Evolutionary conservation across 2,888 invertebrate genomes (phyloP), one percentile per base, ranked within the genome.

Genomic region (Xestia xanthographa): DNA sequence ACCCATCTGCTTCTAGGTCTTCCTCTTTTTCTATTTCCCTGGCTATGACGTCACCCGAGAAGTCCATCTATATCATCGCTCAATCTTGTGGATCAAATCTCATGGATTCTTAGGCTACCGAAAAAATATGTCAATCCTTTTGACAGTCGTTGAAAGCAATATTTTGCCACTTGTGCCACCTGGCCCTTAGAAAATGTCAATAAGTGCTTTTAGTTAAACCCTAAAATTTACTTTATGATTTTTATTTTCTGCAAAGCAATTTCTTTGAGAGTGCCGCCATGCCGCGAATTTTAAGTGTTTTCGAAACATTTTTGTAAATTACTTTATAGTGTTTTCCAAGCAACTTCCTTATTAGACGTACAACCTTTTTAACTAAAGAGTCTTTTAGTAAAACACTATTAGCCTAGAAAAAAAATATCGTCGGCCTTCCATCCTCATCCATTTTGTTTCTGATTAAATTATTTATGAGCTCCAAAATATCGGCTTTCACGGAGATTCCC

Each of bases 401-500:
- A 69, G 60, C 38, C 69, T 79, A 76, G 66, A 72, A 63, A 41
- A 66, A 77, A 68, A 68, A 87, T 68, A 75, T 69, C 53, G 29
- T 12, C 9, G 22, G 29, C 60, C 41, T 38, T 53, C 66, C 48
- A 75, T 86, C 71, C 70, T 50, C 73, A 83, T 79, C 75, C 84
- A 83, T 86, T 87, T 87, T 84, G 69, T 80, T 86, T 84, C 67
- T 82, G 86, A 87, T 87, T 87, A 87, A 86, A 87, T 87, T 87
- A 87, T 87, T 86, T 87, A 87, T 86, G 87, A 88, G 84, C 80
- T 66, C 68, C 84, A 87, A 87, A 88, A 87, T 86, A 87, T 87
- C 84, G 86, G 86, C 77, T 84, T 80, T 66, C 86, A 70, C 72
- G 17, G 14, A 70, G 65, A 75, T 78, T 87, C 83, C 85, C 81